These are phyloP conservation scores for Myopa tessellatipennis DNA, from an alignment of 2,888 invertebrate species.

Conservation along the genomic window DNA sequence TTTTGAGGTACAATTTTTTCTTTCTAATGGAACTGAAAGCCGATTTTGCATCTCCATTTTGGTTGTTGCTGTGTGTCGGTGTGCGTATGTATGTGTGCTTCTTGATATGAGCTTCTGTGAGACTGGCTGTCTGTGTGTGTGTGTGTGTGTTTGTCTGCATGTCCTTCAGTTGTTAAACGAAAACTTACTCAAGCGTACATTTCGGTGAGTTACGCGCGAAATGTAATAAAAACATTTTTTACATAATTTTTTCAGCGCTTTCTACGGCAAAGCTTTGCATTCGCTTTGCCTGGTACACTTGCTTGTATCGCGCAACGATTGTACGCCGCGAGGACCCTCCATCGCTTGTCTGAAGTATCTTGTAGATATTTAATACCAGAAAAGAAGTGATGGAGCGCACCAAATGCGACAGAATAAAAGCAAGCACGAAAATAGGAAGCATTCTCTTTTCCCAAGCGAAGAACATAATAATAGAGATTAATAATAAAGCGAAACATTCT, in stretches of 20 bases:
- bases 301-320: conserved; percentile 29
- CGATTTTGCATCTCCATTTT: not conserved
- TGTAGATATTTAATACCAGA: conserved; percentile 57
- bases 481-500: conserved; percentile 27
- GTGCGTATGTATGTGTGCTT: not conserved
- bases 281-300: conserved; percentile 2
- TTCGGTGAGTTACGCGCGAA: conserved; percentile 56
- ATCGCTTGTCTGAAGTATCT: conserved; percentile 53
- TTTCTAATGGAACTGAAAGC: not conserved
- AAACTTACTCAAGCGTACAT: conserved; percentile 13
- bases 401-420: conserved; percentile 27
- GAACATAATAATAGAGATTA: conserved; percentile 9
- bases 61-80: not conserved
- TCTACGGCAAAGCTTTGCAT: conserved; percentile 24
- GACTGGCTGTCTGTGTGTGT: not conserved
- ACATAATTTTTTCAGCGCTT: conserved; percentile 47
- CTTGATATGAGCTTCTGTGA: conserved; percentile 11
- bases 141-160: not conserved
- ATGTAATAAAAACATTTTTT: conserved; percentile 67
- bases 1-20: not conserved
- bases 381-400: conserved; percentile 42
- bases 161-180: not conserved
- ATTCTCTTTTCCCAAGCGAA: not conserved
- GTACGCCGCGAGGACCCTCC: conserved; percentile 21
- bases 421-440: conserved; percentile 3